Base-by-base conservation (phyloP, 2,113 vertebrate genomes). In the Chlorodrepanis virens region DNA sequence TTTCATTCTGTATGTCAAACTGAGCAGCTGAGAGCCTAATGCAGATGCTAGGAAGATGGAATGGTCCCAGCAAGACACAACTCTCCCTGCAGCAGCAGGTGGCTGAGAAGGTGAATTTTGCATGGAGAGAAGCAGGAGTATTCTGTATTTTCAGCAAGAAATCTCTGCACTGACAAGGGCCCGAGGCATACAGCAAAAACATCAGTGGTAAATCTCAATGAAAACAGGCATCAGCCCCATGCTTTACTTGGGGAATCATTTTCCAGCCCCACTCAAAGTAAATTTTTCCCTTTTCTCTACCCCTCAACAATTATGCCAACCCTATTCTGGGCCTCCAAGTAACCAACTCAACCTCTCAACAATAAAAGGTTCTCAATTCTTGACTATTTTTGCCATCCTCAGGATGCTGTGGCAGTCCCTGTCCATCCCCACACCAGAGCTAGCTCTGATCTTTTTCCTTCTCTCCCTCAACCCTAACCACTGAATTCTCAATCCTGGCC, bases 1-100 rank as follows among this genome's bases (percentile, higher is more conserved):
- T 95, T 93, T 86, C 59, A 75, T 88, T 96, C 90, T 4, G 3
- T 81, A 74, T 93, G 88, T 90, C 82, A 75, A 86, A 77, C 35
- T 15, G 47, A 49, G 24, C 35, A 56, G 31, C 75, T 78, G 54
- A 79, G 68, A 92, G n/a, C 52, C 47, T 60, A 21, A 42, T 40
- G 21, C 14, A 77, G 71, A 70, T 40, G 53, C 47, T 8, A n/a
- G 39, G 67, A 94, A 89, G 72, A 86, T 33, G 44, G 68, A 76
- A 67, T 84, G 44, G 71, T 92, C 88, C 56, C 88, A 59, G 50
- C 8, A 3, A 18, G 56, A 83, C 5, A 11, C 78, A 69, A 57
- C 17, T 14, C 24, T 76, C 75, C 78, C 63, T 70, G 78, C 75
- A 83, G 71, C 22, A 19, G 74, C 57, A 79, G 40, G 57, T 71